Evolutionary conservation across 2,888 invertebrate genomes (phyloP), one percentile per base, ranked within the genome.

Genomic region (Chironomus riparius): DNA sequence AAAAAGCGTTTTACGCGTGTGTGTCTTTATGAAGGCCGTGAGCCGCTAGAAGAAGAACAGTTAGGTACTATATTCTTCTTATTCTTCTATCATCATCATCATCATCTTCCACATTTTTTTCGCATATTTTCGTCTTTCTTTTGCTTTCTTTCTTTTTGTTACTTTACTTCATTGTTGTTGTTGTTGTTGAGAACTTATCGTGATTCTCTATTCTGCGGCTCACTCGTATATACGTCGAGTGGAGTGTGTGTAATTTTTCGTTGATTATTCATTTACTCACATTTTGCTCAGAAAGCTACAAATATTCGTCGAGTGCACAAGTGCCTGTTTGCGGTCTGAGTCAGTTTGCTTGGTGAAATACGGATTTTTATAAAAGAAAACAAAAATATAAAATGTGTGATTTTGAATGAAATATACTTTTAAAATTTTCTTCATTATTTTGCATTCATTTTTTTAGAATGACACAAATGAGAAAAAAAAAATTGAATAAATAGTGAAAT

Each of bases 251-350:
- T 28, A 28, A 28, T 28, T 28, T 28, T 28, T 28, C 28, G 61
- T 62, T 62, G 73, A 73, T 73, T 73, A 74, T 74, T 74, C 73
- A 74, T 74, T 74, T 65, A 74, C 61, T 74, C 73, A 74, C 73
- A 74, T 28, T 15, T 65, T 13, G 62, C 62, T 74, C 73, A 74
- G 73, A 74, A 74, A 61, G 65, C 65, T 61, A 47, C 47, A 65
- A 61, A 48, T 38, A 74, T 61, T 68, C 73, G 73, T 38, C 22
- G 73, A 74, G 73, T 74, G 73, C 61, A 74, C 73, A 74, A 74
- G 73, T 74, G 73, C 73, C 73, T 74, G 65, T 65, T 28, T 28
- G 4, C 28, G 38, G 28, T 28, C 28, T 62, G 22, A 50, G 62
- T 62, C 62, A 12, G 21, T 22, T 50, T 15, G 62, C 62, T 28